phyloP scores from a whole-genome alignment of 2,888 invertebrate genomes.

The Heterodera filipjevi region DNA sequence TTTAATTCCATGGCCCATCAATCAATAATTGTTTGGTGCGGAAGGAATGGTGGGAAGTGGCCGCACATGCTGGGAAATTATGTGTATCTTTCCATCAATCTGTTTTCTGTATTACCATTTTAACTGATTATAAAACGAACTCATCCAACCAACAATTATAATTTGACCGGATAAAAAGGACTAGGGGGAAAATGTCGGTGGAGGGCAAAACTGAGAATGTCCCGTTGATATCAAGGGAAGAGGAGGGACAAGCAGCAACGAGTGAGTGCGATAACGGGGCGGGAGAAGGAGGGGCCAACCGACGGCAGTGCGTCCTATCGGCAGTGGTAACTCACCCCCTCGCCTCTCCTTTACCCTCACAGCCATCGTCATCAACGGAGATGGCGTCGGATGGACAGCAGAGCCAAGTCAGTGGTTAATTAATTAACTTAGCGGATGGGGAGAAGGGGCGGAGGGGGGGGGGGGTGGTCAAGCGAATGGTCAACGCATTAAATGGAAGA shows the following conservation, averaged over 20 bases:
- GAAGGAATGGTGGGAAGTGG: background rate
- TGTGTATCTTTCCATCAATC: background rate
- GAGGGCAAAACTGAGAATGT: background rate
- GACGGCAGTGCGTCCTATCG: background rate
- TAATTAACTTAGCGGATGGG: background rate
- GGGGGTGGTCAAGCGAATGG: background rate
- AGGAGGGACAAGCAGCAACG: background rate
- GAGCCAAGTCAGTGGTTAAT: background rate
- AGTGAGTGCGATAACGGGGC: background rate
- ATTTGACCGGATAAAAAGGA: background rate
- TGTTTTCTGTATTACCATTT: background rate
- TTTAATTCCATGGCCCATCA: too few relatives aligned
- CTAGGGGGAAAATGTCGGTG: background rate
- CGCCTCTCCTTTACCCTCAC: background rate
- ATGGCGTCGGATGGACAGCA: slow-evolving; percentile 11
- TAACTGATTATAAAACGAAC: slow-evolving; percentile 3
- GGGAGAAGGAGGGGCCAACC: background rate
- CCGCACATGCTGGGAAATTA: background rate
- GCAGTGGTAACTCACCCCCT: background rate
- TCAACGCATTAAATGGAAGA: too few relatives aligned
- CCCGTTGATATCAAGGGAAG: slow-evolving; percentile 9
- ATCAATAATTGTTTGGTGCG: background rate
- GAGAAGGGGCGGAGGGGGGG: background rate
- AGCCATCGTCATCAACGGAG: background rate
- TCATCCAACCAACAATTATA: background rate